These are phyloP conservation scores for Parazoanthus swiftii DNA, from an alignment of 92 coral and sea anemone species.

Conservation along the genomic window DNA sequence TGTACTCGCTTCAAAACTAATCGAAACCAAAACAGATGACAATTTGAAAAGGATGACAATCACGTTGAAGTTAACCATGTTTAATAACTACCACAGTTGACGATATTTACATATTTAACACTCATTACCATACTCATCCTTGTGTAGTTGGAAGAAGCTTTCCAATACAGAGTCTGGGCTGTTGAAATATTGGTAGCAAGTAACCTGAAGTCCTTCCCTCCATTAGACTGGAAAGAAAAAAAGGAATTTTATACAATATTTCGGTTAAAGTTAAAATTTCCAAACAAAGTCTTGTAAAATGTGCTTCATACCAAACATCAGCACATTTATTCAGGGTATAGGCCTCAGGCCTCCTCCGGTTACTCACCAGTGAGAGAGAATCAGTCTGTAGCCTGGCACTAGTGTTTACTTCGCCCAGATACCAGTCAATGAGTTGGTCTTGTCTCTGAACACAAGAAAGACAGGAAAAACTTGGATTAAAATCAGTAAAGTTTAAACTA, in stretches of 20 bases:
- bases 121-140: constrained; percentile 74
- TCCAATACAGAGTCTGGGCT: constrained; percentile 77
- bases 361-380: constrained; percentile 7
- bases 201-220: constrained; percentile 46
- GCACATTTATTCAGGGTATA: too few species aligned
- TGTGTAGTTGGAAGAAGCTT: constrained; percentile 64
- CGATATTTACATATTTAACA: not conserved
- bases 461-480: not conserved
- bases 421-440: constrained; percentile 47
- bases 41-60: too few species aligned
- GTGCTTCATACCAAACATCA: not conserved
- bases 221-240: constrained; percentile 33
- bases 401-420: constrained; percentile 23
- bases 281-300: not conserved
- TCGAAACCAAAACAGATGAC: too few species aligned
- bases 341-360: too few species aligned
- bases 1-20: too few species aligned
- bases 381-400: constrained; percentile 12
- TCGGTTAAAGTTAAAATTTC: not conserved
- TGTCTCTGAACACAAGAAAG: constrained; percentile 35
- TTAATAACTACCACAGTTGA: too few species aligned
- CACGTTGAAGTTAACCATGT: too few species aligned
- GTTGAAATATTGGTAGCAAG: constrained; percentile 74
- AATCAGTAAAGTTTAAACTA: not conserved
- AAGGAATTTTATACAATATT: not conserved